Conservation (phyloP, 2,113 vertebrate species). For the Pyxicephalus adspersus region DNA sequence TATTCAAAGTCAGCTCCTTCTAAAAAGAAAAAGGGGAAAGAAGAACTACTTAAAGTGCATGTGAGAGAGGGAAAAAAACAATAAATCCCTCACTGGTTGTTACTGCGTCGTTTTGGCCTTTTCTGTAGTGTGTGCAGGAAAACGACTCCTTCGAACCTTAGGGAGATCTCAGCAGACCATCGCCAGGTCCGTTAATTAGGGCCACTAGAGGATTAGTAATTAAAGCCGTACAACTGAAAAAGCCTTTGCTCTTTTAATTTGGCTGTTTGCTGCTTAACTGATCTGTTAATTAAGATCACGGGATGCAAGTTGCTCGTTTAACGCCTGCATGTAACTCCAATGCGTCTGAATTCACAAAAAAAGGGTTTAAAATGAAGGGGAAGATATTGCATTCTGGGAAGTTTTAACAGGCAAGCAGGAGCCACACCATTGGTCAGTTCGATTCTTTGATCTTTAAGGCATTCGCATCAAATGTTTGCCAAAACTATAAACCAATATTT, state of each 20-base stretch:
- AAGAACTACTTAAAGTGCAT: background rate
- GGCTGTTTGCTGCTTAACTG: slow-evolving; percentile 52
- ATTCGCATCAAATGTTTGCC: too few species aligned
- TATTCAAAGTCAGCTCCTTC: slow-evolving; percentile 29
- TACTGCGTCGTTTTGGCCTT: background rate
- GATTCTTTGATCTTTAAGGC: background rate
- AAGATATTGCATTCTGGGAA: slow-evolving; percentile 22
- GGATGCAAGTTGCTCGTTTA: slow-evolving; percentile 38
- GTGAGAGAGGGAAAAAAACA: background rate
- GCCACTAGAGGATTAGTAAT: slow-evolving; percentile 39
- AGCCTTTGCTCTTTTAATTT: slow-evolving; percentile 51
- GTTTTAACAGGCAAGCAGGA: background rate
- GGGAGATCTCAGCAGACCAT: slow-evolving; percentile 6
- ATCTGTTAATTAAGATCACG: slow-evolving; percentile 48
- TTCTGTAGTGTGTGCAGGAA: background rate
- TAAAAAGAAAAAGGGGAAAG: background rate
- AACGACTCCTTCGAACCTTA: background rate
- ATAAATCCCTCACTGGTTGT: background rate
- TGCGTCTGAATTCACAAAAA: background rate
- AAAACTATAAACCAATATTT: too few species aligned
- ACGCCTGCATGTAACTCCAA: slow-evolving; percentile 6
- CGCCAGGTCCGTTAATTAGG: slow-evolving; percentile 34
- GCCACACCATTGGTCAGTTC: background rate
- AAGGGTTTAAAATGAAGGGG: background rate
- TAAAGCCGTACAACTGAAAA: slow-evolving; percentile 28